Base-by-base conservation (phyloP, 2,113 vertebrate species). In the Donacobius atricapilla region DNA sequence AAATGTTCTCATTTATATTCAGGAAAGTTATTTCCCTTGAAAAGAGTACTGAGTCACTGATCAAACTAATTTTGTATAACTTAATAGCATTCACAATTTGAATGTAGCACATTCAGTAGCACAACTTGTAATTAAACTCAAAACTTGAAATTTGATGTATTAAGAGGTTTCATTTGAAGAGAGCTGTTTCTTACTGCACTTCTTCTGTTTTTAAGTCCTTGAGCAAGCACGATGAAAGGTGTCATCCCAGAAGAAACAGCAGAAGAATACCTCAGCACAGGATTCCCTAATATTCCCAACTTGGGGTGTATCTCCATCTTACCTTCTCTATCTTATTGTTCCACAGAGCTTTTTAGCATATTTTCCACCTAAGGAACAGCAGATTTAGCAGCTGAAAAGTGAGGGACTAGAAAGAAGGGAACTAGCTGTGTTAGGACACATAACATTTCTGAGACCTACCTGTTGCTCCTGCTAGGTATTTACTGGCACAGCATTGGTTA, bases 1-100 rank as follows among this genome's bases (percentile, higher is more conserved):
- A 71, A 89, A 90, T 22, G 8, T 4, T 92, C n/a, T 92, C 8
- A 47, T 83, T 92, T 77, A 57, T 66, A 93, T 86, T 90, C 54
- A 83, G 71, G 8, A 27, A 56, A 76, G 33, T 61, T 66, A n/a
- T 77, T 93, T 92, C 68, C 35, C 45, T 86, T 78, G 82, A 78
- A 93, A 89, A 39, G 33, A 77, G 24, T 48, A 51, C 25, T 19
- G 64, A 80, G 33, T 89, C 71, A 94, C 33, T n/a, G 58, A 89
- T 66, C 30, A 66, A 56, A 58, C 31, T 54, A 22, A 8, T 73
- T 95, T 81, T 89, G 22, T 84, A 13, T 68, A 84, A 91, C 5
- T 64, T 64, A 75, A 0, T 70, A 81, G 56, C 9, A 23, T 28
- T 28, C 25, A 13, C 8, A 39, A 28, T 39, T 28, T 39, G 25